Conservation (phyloP, 2,113 vertebrate species). For the Dryoscopus gambensis region DNA sequence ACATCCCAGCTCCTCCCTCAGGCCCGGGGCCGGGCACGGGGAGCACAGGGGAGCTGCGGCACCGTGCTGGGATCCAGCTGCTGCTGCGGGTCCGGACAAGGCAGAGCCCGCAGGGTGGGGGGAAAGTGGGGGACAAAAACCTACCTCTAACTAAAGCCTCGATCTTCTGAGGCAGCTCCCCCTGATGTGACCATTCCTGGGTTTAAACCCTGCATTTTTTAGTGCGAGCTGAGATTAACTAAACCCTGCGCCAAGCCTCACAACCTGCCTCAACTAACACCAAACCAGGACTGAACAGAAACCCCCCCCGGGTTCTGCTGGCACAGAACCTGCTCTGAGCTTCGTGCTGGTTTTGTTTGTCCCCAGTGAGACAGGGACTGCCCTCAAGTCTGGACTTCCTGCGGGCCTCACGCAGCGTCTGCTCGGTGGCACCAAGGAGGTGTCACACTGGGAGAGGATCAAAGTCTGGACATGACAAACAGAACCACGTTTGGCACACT, state of each 20-base stretch:
- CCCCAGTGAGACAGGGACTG: not conserved
- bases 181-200: not conserved
- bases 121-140: not conserved
- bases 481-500: not conserved
- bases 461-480: not conserved
- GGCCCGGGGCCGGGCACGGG: not conserved
- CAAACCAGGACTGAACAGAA: not conserved
- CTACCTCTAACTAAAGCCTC: not conserved
- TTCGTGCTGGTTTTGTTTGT: not conserved
- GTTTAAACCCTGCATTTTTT: not conserved
- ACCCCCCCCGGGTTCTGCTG: not conserved
- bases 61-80: accelerated
- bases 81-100: not conserved
- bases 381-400: no score
- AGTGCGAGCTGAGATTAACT: not conserved
- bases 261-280: not conserved
- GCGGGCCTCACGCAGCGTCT: not conserved
- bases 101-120: not conserved
- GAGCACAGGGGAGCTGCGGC: not conserved
- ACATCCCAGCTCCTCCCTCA: not conserved
- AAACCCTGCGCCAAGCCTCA: not conserved
- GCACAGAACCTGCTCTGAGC: not conserved
- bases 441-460: not conserved
- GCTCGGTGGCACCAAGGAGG: not conserved
- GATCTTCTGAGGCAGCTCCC: not conserved